phyloP scores from a whole-genome alignment of 2,888 invertebrate genomes.

The Platycheirus albimanus region DNA sequence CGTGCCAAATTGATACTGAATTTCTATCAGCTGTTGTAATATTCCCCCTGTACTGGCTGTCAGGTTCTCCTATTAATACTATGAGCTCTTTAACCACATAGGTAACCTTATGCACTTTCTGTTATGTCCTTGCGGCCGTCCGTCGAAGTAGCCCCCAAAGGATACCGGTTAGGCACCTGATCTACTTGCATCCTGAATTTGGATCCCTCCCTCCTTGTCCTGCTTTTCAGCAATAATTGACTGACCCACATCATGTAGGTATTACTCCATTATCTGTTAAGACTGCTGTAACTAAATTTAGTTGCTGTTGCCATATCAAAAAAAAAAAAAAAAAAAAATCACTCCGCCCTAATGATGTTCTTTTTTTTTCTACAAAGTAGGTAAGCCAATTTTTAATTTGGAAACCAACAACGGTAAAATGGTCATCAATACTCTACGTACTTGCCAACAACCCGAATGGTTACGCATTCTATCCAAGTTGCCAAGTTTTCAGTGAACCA shows the following conservation, averaged over 20 bases:
- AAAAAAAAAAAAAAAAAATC: no score
- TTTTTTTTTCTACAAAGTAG: no score
- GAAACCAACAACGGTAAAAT: no score
- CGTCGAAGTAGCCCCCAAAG: not conserved
- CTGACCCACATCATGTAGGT: not conserved
- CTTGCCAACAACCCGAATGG: no score
- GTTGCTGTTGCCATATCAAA: not conserved
- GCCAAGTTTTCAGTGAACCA: no score
- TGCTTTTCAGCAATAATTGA: constrained; percentile 1
- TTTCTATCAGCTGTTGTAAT: constrained; percentile 3
- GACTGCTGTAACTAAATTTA: not conserved
- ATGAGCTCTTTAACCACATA: constrained; percentile 12
- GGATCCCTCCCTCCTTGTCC: not conserved
- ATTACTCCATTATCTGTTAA: not conserved
- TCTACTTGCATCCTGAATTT: not conserved
- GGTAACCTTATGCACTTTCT: not conserved
- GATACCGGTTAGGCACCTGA: not conserved
- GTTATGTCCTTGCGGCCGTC: constrained; percentile 14
- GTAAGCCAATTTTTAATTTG: no score
- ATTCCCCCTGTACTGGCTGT: not conserved
- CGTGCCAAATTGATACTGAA: not conserved
- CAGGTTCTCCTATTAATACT: constrained; percentile 13
- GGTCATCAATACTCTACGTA: no score
- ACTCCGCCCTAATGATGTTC: no score
- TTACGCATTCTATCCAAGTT: no score